Percentiles rank a stretch among this genome's conserved stretches.
These are phyloP conservation scores for Hylaeus volcanicus DNA, from an alignment of 1,140 invertebrate genomes.

Conservation along the genomic window DNA sequence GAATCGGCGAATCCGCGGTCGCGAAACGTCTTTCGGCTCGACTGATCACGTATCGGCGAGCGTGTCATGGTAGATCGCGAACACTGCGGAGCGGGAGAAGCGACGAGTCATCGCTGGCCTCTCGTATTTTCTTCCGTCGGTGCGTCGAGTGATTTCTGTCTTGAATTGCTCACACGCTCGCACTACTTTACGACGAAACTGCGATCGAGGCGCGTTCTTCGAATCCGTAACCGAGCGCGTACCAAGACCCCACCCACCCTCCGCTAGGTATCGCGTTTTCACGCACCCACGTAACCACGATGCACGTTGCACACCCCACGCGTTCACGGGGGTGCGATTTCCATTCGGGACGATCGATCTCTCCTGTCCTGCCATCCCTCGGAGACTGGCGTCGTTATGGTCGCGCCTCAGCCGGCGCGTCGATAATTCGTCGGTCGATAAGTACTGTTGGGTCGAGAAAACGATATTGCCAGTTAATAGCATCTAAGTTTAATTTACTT, in stretches of 20 bases:
- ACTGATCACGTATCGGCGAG: constrained; percentile 33
- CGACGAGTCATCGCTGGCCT: constrained; percentile 19
- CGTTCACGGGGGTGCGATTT: constrained; percentile 14
- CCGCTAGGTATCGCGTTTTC: not conserved
- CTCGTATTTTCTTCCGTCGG: not conserved
- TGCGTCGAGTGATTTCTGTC: not conserved
- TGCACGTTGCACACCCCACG: not conserved
- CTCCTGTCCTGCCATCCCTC: constrained; percentile 29
- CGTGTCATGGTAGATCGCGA: not conserved
- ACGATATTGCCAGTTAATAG: too few relatives aligned
- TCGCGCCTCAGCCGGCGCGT: not conserved
- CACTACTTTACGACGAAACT: constrained; percentile 15
- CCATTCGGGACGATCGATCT: constrained; percentile 16
- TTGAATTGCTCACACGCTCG: not conserved
- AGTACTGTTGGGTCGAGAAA: not conserved
- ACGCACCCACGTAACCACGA: not conserved
- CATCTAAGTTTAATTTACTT: too few relatives aligned
- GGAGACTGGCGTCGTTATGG: not conserved
- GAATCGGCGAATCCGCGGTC: not conserved
- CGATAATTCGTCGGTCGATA: not conserved
- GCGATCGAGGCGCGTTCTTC: not conserved
- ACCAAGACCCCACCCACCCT: constrained; percentile 28
- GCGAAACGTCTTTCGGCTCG: not conserved
- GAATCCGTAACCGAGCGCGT: not conserved
- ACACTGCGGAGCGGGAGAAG: not conserved